A percentile compares a stretch with the other conserved stretches of the same genome.
Conservation (phyloP, 2,113 vertebrate genomes). For the Procavia capensis region DNA sequence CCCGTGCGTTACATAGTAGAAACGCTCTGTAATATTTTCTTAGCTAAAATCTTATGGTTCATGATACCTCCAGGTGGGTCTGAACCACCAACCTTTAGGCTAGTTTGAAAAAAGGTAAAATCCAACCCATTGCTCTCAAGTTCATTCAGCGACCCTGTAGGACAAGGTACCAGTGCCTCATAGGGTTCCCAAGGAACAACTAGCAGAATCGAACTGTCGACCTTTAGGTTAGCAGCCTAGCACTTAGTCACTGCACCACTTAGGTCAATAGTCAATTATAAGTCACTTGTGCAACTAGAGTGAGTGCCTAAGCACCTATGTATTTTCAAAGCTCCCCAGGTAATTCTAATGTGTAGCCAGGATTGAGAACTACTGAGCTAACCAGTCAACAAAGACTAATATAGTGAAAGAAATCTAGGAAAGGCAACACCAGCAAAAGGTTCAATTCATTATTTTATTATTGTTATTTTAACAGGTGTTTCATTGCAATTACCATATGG, state of each 20-base stretch:
- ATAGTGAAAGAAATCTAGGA: constrained; percentile 7
- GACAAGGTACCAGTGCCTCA: too few relatives aligned
- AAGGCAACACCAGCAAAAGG: not conserved
- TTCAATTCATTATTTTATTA: not conserved
- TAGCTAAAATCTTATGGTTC: not conserved
- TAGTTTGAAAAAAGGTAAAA: not conserved
- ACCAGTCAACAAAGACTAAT: not conserved
- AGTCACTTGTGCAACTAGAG: not conserved
- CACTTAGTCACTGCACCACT: not conserved
- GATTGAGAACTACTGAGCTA: constrained; percentile 1
- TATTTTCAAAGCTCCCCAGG: not conserved
- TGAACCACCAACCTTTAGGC: not conserved
- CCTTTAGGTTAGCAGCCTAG: too few relatives aligned
- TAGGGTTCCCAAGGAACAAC: too few relatives aligned
- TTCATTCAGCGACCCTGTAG: too few relatives aligned
- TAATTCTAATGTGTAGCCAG: not conserved
- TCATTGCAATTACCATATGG: not conserved
- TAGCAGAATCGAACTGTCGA: too few relatives aligned
- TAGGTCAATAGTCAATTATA: not conserved
- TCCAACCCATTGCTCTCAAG: too few relatives aligned
- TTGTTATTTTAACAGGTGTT: not conserved
- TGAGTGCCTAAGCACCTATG: not conserved
- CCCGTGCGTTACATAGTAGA: not conserved
- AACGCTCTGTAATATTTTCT: not conserved
- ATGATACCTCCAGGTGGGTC: not conserved